These are phyloP conservation scores for Pangasianodon gigas DNA, from an alignment of 2,113 vertebrate genomes.

Conservation along the genomic window DNA sequence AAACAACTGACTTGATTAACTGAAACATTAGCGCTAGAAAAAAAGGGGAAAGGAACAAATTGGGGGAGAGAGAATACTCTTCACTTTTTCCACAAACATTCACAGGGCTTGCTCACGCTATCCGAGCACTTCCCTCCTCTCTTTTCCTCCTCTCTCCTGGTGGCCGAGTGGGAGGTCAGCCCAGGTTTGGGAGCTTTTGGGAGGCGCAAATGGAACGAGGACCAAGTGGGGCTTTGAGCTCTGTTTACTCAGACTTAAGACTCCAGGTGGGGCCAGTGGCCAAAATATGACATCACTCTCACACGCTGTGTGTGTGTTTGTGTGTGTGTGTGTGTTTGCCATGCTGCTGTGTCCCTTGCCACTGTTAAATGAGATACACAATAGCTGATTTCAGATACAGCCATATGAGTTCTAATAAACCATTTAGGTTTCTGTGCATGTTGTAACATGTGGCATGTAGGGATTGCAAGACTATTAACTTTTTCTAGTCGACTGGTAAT, in stretches of 20 bases:
- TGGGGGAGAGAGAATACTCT: slow-evolving; percentile 58
- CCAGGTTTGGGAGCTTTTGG: slow-evolving; percentile 69
- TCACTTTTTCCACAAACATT: slow-evolving; percentile 68
- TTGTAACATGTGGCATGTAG: not conserved
- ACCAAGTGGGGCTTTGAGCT: slow-evolving; percentile 63
- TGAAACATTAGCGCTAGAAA: not conserved
- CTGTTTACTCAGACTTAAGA: slow-evolving; percentile 72
- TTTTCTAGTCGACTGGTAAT: not conserved
- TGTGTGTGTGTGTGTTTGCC: slow-evolving; percentile 31
- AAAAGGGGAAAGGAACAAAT: slow-evolving; percentile 20
- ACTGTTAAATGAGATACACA: not conserved
- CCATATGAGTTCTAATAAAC: not conserved
- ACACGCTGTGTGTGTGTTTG: slow-evolving; percentile 63
- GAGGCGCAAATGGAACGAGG: slow-evolving; percentile 46
- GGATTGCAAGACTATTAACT: not conserved
- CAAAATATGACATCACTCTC: slow-evolving; percentile 68
- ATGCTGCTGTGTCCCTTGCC: slow-evolving; percentile 4
- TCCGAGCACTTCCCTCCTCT: slow-evolving; percentile 58
- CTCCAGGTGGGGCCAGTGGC: slow-evolving; percentile 70
- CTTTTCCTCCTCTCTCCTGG: slow-evolving; percentile 59
- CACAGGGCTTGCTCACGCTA: slow-evolving; percentile 63
- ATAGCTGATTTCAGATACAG: not conserved
- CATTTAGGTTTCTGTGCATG: not conserved
- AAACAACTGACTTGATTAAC: slow-evolving; percentile 22
- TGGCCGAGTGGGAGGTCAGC: slow-evolving; percentile 69